Conservation (phyloP, 2,888 invertebrate genomes). For the Plagiodera versicolora region DNA sequence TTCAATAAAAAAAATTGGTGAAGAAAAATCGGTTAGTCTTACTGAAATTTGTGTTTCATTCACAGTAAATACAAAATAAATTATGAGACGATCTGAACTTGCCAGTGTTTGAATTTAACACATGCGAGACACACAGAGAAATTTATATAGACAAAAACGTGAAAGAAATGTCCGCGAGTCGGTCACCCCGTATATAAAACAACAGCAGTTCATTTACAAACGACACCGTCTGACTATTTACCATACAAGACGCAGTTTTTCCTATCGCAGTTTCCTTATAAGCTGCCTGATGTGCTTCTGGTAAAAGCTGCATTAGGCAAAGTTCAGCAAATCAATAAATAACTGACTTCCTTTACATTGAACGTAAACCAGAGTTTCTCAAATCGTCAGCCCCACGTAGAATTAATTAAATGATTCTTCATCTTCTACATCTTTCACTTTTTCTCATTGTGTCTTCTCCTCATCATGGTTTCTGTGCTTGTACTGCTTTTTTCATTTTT, state of each 20-base stretch:
- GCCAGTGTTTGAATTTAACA: not conserved
- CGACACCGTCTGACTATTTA: constrained; percentile 29
- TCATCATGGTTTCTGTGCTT: too few species aligned
- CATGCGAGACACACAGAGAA: not conserved
- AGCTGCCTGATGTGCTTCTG: constrained; percentile 20
- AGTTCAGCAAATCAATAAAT: constrained; percentile 43
- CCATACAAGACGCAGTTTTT: constrained; percentile 34
- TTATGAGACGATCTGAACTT: too few species aligned
- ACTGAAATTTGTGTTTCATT: too few species aligned
- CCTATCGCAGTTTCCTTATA: constrained; percentile 30
- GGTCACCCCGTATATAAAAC: not conserved
- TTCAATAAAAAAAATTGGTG: too few species aligned
- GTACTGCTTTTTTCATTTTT: too few species aligned
- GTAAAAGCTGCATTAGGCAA: constrained; percentile 33
- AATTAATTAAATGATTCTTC: too few species aligned
- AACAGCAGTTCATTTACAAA: constrained; percentile 29
- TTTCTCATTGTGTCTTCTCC: too few species aligned
- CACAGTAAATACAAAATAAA: too few species aligned
- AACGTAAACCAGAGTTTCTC: not conserved
- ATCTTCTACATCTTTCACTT: too few species aligned
- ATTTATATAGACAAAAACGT: not conserved
- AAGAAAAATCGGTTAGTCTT: too few species aligned
- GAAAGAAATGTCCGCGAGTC: not conserved
- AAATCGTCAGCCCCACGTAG: not conserved
- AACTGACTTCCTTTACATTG: constrained; percentile 37